A percentile compares a stretch with the other conserved stretches of the same genome.
Conservation (phyloP, 2,797 vertebrate genomes). For the Alauda arvensis region DNA sequence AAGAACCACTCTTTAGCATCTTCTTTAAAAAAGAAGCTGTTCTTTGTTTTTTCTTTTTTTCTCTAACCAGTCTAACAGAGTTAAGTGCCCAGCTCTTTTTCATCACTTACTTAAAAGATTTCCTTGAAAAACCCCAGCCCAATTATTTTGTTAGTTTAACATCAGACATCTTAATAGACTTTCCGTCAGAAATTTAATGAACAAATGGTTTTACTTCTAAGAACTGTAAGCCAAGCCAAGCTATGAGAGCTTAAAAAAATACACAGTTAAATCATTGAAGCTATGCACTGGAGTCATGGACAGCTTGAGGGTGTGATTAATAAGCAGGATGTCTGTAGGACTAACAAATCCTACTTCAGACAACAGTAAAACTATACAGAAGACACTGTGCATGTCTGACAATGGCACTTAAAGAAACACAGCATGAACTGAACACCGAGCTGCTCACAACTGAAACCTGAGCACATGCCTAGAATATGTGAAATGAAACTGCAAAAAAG, state of each 20-base stretch:
- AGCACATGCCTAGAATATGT: conserved; percentile 8
- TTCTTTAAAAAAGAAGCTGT: not conserved
- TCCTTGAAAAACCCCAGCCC: conserved; percentile 30
- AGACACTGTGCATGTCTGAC: not conserved
- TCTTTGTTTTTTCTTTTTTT: not conserved
- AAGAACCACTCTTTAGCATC: not conserved
- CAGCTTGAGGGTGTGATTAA: conserved; percentile 35
- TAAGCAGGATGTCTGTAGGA: conserved; percentile 40
- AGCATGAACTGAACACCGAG: conserved; percentile 11
- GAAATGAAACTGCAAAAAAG: not conserved
- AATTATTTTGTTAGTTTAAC: conserved; percentile 25
- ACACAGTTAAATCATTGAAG: conserved; percentile 23
- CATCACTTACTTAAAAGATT: conserved; percentile 31
- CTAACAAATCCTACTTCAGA: conserved; percentile 6
- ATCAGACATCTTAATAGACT: conserved; percentile 19
- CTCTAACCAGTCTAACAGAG: conserved; percentile 27
- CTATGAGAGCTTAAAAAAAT: conserved; percentile 54
- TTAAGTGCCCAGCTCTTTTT: conserved; percentile 59
- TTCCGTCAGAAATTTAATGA: conserved; percentile 18
- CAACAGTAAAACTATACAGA: not conserved
- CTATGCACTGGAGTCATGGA: conserved; percentile 46
- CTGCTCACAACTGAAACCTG: conserved; percentile 6
- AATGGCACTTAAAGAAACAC: conserved; percentile 7
- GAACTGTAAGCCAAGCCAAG: conserved; percentile 47
- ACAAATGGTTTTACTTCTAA: conserved; percentile 21